Evolutionary conservation across 2,888 invertebrate species (phyloP).

Genomic region (Aspidapion aeneum): DNA sequence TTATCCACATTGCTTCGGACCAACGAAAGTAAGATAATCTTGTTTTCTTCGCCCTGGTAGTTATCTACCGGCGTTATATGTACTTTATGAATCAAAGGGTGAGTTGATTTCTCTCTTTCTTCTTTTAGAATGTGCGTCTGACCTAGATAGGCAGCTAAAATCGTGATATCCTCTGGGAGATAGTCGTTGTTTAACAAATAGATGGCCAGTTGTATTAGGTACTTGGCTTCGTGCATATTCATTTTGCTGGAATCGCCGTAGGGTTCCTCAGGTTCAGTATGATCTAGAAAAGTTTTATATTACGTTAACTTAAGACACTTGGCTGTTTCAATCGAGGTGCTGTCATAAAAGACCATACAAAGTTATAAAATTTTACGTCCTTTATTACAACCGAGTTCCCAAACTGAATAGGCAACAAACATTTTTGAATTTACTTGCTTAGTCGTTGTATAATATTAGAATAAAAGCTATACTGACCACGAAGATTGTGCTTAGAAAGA

Average conservation of each 20-base stretch:
- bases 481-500: too few species aligned
- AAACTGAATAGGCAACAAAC: too few species aligned
- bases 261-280: constrained; percentile 54
- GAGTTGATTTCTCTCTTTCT: constrained; percentile 39
- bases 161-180: constrained; percentile 59
- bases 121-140: constrained; percentile 59
- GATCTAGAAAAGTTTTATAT: too few species aligned
- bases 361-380: too few species aligned
- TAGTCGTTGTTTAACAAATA: constrained; percentile 51
- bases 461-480: too few species aligned
- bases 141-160: constrained; percentile 68
- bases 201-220: background rate
- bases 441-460: too few species aligned
- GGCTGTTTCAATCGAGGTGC: too few species aligned
- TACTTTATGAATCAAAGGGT: constrained; percentile 47
- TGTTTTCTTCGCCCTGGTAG: constrained; percentile 64
- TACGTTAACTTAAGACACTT: too few species aligned
- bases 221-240: constrained; percentile 59
- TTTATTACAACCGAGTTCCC: too few species aligned
- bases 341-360: too few species aligned
- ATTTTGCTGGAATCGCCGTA: constrained; percentile 56
- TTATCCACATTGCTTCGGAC: constrained; percentile 68
- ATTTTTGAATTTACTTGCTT: too few species aligned
- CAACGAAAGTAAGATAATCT: constrained; percentile 72
- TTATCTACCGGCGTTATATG: constrained; percentile 69